These are phyloP conservation scores for Argyra leucocephala DNA, from an alignment of 2,888 invertebrate genomes.

Conservation along the genomic window DNA sequence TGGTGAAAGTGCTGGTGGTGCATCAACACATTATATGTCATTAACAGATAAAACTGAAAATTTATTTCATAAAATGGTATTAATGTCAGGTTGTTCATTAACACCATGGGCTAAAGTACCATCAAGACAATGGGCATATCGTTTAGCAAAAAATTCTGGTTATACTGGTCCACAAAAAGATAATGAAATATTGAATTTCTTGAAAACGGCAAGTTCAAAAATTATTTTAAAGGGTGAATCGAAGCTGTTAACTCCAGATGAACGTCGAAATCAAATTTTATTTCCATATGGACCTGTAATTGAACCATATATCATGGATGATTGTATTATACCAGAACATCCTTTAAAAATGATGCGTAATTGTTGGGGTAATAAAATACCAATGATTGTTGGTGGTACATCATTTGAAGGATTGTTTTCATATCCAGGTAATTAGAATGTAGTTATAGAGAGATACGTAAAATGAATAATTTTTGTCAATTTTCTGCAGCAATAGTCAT, in stretches of 20 bases:
- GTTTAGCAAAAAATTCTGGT: constrained; percentile 35
- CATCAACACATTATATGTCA: constrained; percentile 44
- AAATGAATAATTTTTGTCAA: not conserved
- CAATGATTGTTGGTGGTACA: constrained; percentile 37
- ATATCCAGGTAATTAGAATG: constrained; percentile 30
- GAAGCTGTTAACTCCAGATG: constrained; percentile 33
- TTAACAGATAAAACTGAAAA: constrained; percentile 44
- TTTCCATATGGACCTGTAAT: constrained; percentile 39
- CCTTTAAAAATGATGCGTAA: constrained; percentile 30
- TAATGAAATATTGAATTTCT: constrained; percentile 33
- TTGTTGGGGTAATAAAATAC: constrained; percentile 38
- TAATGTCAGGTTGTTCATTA: constrained; percentile 37
- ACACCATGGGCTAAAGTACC: constrained; percentile 35
- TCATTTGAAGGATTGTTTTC: constrained; percentile 40
- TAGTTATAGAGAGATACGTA: constrained; percentile 23
- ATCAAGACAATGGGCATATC: constrained; percentile 30
- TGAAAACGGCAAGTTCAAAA: constrained; percentile 30
- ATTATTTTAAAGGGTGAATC: constrained; percentile 33
- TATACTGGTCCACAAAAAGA: constrained; percentile 35
- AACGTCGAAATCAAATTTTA: constrained; percentile 32
- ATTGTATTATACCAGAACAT: constrained; percentile 33
- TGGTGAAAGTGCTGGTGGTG: constrained; percentile 48
- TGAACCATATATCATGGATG: constrained; percentile 36
- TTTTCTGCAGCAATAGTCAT: not conserved
- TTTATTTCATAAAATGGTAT: constrained; percentile 36